Evolutionary conservation across 2,113 vertebrate genomes (phyloP), one percentile per base, ranked within the genome.

Genomic region (Oceanites oceanicus): DNA sequence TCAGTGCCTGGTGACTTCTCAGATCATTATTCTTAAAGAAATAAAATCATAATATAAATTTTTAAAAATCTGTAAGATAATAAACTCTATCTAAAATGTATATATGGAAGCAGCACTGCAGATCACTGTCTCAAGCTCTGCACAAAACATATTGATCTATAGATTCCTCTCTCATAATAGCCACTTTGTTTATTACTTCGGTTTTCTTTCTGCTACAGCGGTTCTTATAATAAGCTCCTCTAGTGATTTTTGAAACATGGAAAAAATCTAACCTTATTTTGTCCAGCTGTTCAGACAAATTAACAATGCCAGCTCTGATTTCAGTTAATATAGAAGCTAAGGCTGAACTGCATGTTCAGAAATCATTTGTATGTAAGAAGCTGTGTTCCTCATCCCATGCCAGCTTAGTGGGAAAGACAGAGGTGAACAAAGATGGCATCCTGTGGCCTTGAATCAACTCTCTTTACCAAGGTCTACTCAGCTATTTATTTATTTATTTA

Each of bases 201-300:
- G 50, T 65, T 92, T 87, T 91, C 36, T 92, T 95, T 90, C 84
- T 92, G 75, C 72, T 86, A 22, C 23, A 26, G 19, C 90, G 26
- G 25, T 74, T 96, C 58, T 88, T 78, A 72, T 84, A 91, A 88
- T 86, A 88, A 96, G 61, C n/a, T 88, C 17, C 71, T 52, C 67
- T 58, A 91, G 45, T 47, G 78, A 95, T 91, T 95, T 94, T 86
- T 95, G 87, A 95, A 90, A 90, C 21, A 70, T 34, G 34, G 50
- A 86, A 66, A 88, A 93, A 85, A 80, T 74, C 58, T 95, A 91
- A 77, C 53, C 7, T 13, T 68, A 61, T 88, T 95, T 97, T 93
- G 61, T 93, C 85, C 82, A 95, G 36, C 81, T 97, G 72, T 78
- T 96, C 38, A n/a, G 61, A 78, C 44, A 92, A 95, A 97, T 95